phyloP scores from a whole-genome alignment of 2,113 vertebrate species.

The Lepidothrix coronata region DNA sequence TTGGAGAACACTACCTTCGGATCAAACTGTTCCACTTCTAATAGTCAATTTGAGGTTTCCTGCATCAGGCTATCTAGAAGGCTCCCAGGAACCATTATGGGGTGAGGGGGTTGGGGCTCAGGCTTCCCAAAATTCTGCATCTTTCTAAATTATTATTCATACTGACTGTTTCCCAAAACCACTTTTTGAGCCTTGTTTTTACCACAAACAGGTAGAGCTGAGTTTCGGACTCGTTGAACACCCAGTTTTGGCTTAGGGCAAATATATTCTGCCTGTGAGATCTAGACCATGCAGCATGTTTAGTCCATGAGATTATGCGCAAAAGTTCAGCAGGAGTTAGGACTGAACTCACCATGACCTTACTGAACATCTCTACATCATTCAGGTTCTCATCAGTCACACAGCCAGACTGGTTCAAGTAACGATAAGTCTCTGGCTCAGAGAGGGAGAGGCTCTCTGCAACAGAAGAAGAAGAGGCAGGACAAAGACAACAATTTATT shows the following conservation, averaged over 20 bases:
- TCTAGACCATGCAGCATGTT: not conserved
- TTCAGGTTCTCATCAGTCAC: constrained; percentile 81
- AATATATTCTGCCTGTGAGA: not conserved
- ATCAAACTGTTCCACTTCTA: not conserved
- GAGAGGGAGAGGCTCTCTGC: constrained; percentile 83
- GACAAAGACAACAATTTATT: not conserved
- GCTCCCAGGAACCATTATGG: not conserved
- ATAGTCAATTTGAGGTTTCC: not conserved
- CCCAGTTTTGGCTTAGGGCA: not conserved
- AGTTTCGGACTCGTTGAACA: not conserved
- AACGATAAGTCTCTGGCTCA: constrained; percentile 81
- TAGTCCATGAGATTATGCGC: not conserved
- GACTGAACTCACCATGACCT: constrained; percentile 84
- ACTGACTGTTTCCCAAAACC: not conserved
- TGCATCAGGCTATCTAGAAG: not conserved
- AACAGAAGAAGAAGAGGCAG: not conserved
- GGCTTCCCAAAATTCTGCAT: not conserved
- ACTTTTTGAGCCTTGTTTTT: not conserved
- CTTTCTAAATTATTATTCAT: not conserved
- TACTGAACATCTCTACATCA: constrained; percentile 83
- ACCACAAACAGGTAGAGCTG: not conserved
- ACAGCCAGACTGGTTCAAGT: constrained; percentile 88
- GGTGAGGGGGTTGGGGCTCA: not conserved
- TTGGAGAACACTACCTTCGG: not conserved
- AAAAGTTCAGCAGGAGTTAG: not conserved